A percentile compares a stretch with the other conserved stretches of the same genome.
Conservation (phyloP, 2,113 vertebrate genomes). For the Ceyx melanurus region DNA sequence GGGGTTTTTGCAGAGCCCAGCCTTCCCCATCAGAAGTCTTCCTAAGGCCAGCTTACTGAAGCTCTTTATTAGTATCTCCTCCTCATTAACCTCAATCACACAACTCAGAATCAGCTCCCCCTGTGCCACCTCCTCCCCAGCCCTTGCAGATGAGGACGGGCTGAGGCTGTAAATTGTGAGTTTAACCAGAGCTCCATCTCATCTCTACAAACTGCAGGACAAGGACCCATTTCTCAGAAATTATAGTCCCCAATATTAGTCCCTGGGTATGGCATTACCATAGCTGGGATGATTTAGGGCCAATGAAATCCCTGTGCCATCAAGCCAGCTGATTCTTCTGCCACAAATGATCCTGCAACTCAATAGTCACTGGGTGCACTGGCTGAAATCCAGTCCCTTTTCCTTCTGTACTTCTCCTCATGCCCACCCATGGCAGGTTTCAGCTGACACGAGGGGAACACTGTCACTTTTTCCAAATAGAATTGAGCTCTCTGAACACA, state of each 20-base stretch:
- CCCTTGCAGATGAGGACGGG: background rate
- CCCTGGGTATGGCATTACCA: slow-evolving; percentile 1
- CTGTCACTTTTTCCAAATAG: background rate
- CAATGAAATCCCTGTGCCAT: slow-evolving; percentile 19
- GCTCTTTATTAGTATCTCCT: background rate
- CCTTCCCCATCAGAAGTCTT: background rate
- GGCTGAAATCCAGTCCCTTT: background rate
- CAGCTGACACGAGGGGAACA: rapidly evolving
- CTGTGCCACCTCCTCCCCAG: background rate
- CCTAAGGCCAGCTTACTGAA: background rate
- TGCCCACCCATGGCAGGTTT: background rate
- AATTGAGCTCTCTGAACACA: background rate
- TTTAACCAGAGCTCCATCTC: slow-evolving; percentile 2
- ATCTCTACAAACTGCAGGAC: background rate
- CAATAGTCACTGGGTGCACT: background rate
- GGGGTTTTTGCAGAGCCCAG: background rate
- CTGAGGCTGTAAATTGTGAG: background rate
- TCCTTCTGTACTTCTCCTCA: background rate
- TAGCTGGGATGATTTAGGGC: slow-evolving; percentile 49
- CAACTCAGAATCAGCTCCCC: background rate
- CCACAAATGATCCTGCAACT: background rate
- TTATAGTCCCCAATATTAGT: slow-evolving; percentile 12
- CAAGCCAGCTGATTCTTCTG: background rate
- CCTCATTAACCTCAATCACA: background rate
- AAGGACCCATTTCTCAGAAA: slow-evolving; percentile 30